phyloP scores from a whole-genome alignment of 2,113 vertebrate species.

The Chroicocephalus ridibundus region DNA sequence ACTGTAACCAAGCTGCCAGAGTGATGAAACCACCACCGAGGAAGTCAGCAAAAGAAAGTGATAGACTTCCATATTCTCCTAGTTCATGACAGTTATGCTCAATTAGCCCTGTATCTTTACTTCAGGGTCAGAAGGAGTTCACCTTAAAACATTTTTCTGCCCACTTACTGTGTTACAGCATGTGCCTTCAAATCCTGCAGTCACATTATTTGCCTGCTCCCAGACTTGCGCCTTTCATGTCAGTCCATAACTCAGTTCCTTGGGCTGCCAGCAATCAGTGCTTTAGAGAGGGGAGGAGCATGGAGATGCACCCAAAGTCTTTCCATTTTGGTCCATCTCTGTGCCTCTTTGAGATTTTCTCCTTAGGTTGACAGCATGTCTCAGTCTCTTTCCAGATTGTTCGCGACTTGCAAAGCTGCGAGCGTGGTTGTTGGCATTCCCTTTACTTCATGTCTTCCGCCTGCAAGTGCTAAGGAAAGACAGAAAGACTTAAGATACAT shows the following conservation, averaged over 20 bases:
- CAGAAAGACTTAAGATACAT: not conserved
- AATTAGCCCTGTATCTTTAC: not conserved
- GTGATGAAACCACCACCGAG: not conserved
- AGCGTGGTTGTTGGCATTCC: not conserved
- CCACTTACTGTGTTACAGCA: not conserved
- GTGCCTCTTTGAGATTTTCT: not conserved
- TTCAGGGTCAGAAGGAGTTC: not conserved
- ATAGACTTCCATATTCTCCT: not conserved
- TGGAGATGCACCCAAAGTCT: not conserved
- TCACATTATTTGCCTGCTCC: not conserved
- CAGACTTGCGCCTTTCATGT: not conserved
- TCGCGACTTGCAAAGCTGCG: not conserved
- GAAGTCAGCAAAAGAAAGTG: not conserved
- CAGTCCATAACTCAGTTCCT: not conserved
- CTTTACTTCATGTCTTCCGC: not conserved
- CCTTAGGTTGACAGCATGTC: not conserved
- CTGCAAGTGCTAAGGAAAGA: not conserved
- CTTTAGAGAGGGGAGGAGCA: not conserved
- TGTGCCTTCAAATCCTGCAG: not conserved
- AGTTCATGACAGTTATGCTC: not conserved
- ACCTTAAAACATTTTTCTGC: not conserved
- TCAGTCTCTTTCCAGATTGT: not conserved
- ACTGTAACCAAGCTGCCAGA: not conserved
- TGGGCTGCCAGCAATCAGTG: not conserved
- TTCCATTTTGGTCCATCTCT: not conserved